phyloP scores from a whole-genome alignment of 1,140 invertebrate genomes.

The Drosophila pandora region DNA sequence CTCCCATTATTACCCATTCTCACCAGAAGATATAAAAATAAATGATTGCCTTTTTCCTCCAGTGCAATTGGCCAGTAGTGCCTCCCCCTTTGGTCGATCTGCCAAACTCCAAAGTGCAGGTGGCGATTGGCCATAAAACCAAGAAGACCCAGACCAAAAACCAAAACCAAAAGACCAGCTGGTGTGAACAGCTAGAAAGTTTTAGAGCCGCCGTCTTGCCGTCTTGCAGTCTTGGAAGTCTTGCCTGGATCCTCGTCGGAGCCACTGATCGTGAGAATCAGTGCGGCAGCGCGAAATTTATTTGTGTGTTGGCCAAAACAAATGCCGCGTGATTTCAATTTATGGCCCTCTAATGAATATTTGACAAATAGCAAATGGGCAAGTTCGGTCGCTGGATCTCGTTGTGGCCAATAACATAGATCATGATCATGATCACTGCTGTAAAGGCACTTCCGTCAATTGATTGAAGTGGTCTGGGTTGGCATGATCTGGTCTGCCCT shows the following conservation, averaged over 20 bases:
- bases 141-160: conserved; percentile 32
- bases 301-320: conserved; percentile 68
- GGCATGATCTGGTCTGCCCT: conserved; percentile 1
- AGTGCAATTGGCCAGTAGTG: not conserved
- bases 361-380: conserved; percentile 78
- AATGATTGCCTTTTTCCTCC: not conserved
- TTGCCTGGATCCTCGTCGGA: not conserved
- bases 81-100: conserved; percentile 29
- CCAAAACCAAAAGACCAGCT: conserved; percentile 34
- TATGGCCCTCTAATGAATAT: conserved; percentile 77
- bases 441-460: conserved; percentile 62
- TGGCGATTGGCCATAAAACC: conserved; percentile 63
- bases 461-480: conserved; percentile 35
- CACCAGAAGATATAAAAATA: not conserved
- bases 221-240: no score
- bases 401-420: conserved; percentile 57
- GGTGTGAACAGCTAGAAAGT: conserved; percentile 81
- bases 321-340: conserved; percentile 68
- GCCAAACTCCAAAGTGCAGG: conserved; percentile 60
- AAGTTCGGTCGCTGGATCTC: conserved; percentile 27
- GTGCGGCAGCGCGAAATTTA: conserved; percentile 67
- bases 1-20: no score
- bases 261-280: conserved; percentile 67
- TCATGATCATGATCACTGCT: conserved; percentile 41
- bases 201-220: conserved; percentile 46